A percentile compares a stretch with the other conserved stretches of the same genome.
phyloP scores from a whole-genome alignment of 2,888 invertebrate genomes.

The Philopedon plagiatum region DNA sequence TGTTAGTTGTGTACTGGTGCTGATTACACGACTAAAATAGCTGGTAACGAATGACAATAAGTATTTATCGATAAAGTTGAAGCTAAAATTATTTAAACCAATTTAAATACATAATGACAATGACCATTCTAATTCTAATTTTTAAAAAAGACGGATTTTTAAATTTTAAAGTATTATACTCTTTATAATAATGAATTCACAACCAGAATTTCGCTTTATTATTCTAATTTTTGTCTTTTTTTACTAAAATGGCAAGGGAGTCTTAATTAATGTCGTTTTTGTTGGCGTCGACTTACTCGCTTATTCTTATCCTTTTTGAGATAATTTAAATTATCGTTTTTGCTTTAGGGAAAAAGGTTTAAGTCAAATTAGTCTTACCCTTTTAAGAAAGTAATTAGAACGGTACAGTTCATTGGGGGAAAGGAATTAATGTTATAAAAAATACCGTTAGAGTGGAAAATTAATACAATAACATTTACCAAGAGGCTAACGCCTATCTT shows the following conservation, averaged over 20 bases:
- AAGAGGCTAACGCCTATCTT: no score
- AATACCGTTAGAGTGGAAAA: no score
- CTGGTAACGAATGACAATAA: no score
- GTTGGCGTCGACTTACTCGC: background rate
- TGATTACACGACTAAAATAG: no score
- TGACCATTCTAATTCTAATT: no score
- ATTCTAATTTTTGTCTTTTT: background rate
- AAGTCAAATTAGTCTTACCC: background rate
- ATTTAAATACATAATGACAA: no score
- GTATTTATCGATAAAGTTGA: no score
- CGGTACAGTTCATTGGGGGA: background rate
- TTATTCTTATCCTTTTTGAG: slow-evolving; percentile 7
- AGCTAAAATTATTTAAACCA: no score
- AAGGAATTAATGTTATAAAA: background rate
- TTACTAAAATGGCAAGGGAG: background rate
- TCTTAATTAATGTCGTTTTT: background rate
- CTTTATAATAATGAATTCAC: background rate
- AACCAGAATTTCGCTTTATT: background rate
- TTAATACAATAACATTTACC: no score
- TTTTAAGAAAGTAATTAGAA: slow-evolving; percentile 1
- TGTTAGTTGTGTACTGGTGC: no score
- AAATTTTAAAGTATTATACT: no score
- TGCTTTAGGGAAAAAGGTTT: background rate
- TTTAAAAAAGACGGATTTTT: no score
- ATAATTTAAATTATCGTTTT: background rate